These are phyloP conservation scores for Cynodonichthys magdalenae DNA, from an alignment of 2,797 vertebrate genomes.

Conservation along the genomic window DNA sequence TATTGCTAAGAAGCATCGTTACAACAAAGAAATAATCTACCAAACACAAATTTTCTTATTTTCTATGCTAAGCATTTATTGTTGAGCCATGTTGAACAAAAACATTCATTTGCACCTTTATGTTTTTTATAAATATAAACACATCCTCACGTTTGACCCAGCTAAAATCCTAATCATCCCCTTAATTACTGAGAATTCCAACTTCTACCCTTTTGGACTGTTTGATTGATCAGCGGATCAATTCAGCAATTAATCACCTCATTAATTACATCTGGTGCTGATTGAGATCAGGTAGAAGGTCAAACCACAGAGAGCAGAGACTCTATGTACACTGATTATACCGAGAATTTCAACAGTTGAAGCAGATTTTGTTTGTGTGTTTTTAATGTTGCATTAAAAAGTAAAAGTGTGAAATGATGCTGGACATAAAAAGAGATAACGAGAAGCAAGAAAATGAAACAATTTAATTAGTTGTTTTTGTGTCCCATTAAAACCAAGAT, in stretches of 20 bases:
- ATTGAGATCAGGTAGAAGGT: slow-evolving; percentile 57
- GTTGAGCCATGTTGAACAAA: background rate
- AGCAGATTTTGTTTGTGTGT: background rate
- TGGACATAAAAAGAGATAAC: background rate
- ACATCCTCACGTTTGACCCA: slow-evolving; percentile 12
- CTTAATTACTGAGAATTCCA: slow-evolving; percentile 54
- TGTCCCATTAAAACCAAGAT: background rate
- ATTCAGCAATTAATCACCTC: slow-evolving; percentile 77
- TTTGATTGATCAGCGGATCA: slow-evolving; percentile 72
- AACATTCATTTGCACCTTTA: no score
- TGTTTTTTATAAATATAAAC: no score
- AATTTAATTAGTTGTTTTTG: background rate
- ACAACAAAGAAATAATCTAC: no score
- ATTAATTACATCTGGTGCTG: slow-evolving; percentile 70
- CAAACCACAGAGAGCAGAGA: slow-evolving; percentile 19
- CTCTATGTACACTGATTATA: background rate
- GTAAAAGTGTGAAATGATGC: background rate
- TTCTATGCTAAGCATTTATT: no score
- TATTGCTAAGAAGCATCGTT: no score
- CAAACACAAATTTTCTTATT: no score
- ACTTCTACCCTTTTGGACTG: slow-evolving; percentile 17
- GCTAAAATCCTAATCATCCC: slow-evolving; percentile 49
- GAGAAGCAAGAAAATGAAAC: background rate
- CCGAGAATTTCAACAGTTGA: background rate
- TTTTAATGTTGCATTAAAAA: background rate